Evolutionary conservation across 2,888 invertebrate genomes (phyloP).

Genomic region (Congeria kusceri): DNA sequence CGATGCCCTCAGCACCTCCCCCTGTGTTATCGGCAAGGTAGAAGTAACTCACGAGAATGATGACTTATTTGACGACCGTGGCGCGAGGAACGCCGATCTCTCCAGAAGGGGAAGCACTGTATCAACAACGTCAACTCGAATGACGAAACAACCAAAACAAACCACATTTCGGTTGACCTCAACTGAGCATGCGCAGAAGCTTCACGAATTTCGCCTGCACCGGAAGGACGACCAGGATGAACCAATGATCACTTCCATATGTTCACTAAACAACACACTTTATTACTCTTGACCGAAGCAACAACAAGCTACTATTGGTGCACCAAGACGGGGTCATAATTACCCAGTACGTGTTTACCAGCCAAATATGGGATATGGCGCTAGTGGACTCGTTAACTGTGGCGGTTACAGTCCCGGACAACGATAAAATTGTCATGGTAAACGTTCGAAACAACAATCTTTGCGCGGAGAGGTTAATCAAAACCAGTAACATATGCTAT

Average conservation of each 20-base stretch:
- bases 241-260: slow-evolving; percentile 57
- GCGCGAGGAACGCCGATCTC: neutral
- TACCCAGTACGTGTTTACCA: slow-evolving; percentile 61
- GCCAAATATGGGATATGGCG: slow-evolving; percentile 62
- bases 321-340: slow-evolving; percentile 50
- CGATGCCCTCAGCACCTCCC: slow-evolving; percentile 56
- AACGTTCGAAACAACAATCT: slow-evolving; percentile 53
- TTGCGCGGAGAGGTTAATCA: slow-evolving; percentile 54
- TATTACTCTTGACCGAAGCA: slow-evolving; percentile 57
- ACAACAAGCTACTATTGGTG: slow-evolving; percentile 54
- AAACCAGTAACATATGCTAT: slow-evolving; percentile 57
- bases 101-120: slow-evolving; percentile 27
- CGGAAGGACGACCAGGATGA: slow-evolving; percentile 58
- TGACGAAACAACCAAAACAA: slow-evolving; percentile 9
- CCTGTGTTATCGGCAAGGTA: slow-evolving; percentile 51
- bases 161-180: slow-evolving; percentile 8
- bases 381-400: slow-evolving; percentile 47
- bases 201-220: slow-evolving; percentile 51
- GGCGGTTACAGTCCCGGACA: slow-evolving; percentile 60
- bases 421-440: slow-evolving; percentile 58
- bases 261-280: slow-evolving; percentile 49
- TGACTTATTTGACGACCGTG: slow-evolving; percentile 15
- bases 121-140: slow-evolving; percentile 1
- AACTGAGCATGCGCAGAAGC: slow-evolving; percentile 43
- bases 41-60: slow-evolving; percentile 39